A percentile compares a stretch with the other conserved stretches of the same genome.
Conservation (phyloP, 2,888 invertebrate genomes). For the Cheilosia vulpina region DNA sequence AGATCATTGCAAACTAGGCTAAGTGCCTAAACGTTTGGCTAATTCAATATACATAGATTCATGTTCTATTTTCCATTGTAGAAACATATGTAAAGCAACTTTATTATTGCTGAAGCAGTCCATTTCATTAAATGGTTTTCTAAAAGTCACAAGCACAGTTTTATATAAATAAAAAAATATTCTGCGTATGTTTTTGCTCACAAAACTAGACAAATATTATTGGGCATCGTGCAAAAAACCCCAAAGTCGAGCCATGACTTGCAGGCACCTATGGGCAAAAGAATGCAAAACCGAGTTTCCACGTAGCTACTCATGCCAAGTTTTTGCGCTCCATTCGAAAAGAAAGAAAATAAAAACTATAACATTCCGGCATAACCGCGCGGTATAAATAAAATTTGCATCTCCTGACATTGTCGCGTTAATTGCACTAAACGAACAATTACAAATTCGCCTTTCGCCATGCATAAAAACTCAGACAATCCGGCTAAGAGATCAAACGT, state of each 20-base stretch:
- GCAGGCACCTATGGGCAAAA: neutral
- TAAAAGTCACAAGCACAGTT: no score
- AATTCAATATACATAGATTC: no score
- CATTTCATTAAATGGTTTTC: no score
- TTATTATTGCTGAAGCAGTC: no score
- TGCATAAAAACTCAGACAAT: conserved; percentile 9
- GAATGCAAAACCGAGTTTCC: neutral
- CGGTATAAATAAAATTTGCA: conserved; percentile 58
- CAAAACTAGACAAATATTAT: no score
- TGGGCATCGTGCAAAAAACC: no score
- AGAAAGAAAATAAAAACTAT: conserved; percentile 20
- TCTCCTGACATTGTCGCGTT: conserved; percentile 69
- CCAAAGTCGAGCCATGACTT: neutral
- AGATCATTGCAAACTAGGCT: no score
- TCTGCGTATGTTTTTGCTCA: no score
- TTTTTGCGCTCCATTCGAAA: conserved; percentile 3
- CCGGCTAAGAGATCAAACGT: conserved; percentile 47
- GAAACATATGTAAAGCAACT: no score
- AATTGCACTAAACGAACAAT: conserved; percentile 62
- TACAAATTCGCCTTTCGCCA: conserved; percentile 45
- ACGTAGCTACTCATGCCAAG: conserved; percentile 16
- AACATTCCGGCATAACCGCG: conserved; percentile 42
- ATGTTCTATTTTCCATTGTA: no score
- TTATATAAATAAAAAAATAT: no score
- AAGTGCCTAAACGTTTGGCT: no score